Conservation (phyloP, 2,113 vertebrate genomes). For the Barnardius zonarius region DNA sequence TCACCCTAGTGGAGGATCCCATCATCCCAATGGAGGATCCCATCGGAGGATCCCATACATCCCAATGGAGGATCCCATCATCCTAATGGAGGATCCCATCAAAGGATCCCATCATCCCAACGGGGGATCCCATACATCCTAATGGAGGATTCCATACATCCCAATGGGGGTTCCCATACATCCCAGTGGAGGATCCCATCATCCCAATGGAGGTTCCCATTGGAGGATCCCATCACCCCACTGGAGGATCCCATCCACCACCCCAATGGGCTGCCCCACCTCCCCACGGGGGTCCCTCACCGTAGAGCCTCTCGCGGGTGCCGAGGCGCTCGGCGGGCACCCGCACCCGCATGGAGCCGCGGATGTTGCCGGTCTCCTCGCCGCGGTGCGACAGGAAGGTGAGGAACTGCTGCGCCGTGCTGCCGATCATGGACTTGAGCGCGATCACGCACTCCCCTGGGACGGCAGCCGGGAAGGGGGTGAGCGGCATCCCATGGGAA, state of each 20-base stretch:
- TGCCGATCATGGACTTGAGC: slow-evolving; percentile 97
- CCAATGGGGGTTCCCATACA: no score
- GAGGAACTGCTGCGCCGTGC: slow-evolving; percentile 94
- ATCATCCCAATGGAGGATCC: no score
- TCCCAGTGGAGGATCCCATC: fast-evolving
- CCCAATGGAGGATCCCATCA: no score
- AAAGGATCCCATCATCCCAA: no score
- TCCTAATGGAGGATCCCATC: neutral
- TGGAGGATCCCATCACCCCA: no score
- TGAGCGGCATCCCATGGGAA: neutral
- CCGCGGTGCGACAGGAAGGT: slow-evolving; percentile 94
- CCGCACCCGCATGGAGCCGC: slow-evolving; percentile 93
- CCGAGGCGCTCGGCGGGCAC: slow-evolving; percentile 92
- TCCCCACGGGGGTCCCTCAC: slow-evolving; percentile 64
- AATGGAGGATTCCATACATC: slow-evolving; percentile 68
- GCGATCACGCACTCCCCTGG: slow-evolving; percentile 94
- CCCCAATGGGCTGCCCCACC: no score
- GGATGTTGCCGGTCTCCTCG: slow-evolving; percentile 95
- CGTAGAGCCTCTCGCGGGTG: slow-evolving; percentile 92
- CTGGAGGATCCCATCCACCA: fast-evolving
- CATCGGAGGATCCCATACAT: no score
- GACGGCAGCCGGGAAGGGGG: neutral
- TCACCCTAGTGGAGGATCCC: no score
- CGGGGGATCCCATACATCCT: no score
- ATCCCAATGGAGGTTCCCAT: no score